Evolutionary conservation across 2,113 vertebrate genomes (phyloP).

Genomic region (Bufo bufo): DNA sequence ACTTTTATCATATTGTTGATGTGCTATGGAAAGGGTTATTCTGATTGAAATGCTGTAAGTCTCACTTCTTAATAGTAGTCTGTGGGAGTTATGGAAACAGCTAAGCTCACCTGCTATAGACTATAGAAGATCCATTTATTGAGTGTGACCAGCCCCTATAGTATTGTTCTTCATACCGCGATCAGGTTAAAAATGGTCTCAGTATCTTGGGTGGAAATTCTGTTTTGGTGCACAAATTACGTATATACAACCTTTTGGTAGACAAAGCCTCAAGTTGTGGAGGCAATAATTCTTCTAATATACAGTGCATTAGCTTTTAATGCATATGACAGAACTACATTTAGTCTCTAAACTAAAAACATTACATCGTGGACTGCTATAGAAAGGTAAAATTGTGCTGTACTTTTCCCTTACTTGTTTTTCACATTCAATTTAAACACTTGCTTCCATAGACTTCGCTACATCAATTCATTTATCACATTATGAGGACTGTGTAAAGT

Average conservation of each 20-base stretch:
- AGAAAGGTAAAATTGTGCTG: neutral
- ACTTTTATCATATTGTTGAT: too few relatives aligned
- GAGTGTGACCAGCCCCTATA: too few relatives aligned
- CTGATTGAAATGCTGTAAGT: too few relatives aligned
- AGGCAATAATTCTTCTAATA: neutral
- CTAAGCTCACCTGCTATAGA: too few relatives aligned
- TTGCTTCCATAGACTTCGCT: neutral
- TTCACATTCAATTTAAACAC: conserved; percentile 2
- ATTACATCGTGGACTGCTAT: neutral
- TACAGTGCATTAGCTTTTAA: neutral
- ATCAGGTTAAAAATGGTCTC: too few relatives aligned
- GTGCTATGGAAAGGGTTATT: too few relatives aligned
- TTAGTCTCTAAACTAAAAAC: neutral
- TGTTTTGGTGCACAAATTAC: neutral
- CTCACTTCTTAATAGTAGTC: too few relatives aligned
- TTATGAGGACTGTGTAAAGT: neutral
- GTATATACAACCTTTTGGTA: neutral
- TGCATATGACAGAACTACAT: neutral
- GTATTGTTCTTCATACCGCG: too few relatives aligned
- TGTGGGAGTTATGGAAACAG: too few relatives aligned
- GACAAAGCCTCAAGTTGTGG: neutral
- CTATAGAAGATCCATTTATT: too few relatives aligned
- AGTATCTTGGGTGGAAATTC: too few relatives aligned
- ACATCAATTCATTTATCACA: conserved; percentile 19
- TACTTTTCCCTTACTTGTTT: neutral